Base-by-base conservation (phyloP, 1,140 invertebrate genomes). In the Leptopilina boulardi region DNA sequence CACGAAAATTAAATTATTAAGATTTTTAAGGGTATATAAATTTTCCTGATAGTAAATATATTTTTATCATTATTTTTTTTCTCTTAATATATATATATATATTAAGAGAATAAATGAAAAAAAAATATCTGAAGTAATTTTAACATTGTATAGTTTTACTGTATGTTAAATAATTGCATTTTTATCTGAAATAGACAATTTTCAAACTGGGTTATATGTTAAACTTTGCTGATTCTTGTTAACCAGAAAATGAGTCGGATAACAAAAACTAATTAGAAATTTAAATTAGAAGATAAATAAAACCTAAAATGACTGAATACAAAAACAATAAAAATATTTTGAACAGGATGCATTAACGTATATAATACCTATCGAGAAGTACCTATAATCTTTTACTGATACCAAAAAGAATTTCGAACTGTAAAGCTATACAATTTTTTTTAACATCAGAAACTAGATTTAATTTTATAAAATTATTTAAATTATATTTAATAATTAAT, bases 231-330 rank as follows among this genome's bases (percentile, higher is more conserved):
- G 56, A 66, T 66, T 66, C 26, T 51, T 51, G 56, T 66, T 59
- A 66, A 66, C 21, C 23, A 66, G 15, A 66, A 66, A 66, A 30
- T 30, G 15, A 66, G 26, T 23, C 2, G 23, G 56, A 66, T 66
- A 66, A 66, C 56, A 66, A 30, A 66, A 30, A 66, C 56, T 66
- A 30, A 66, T 66, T 66, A 66, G 2, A 26, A 66, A 66, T 66
- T 66, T 30, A 30, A 66, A 66, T 66, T 66, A 34, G 21, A 34
- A 66, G 26, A 66, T 59, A 23, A 59, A 59, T 6, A 59, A 59
- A 3, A 4, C 54, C 23, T 66, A 26, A 66, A 66, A 66, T 66
- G 21, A 66, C 56, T 66, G 13, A 26, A 59, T 10, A 59, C 13
- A 66, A 13, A 15, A 30, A 66, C 23, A 2, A 51, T 66, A 66